Percentiles rank a stretch among this genome's conserved stretches.
phyloP scores from a whole-genome alignment of 2,888 invertebrate genomes.

The Rhogogaster chlorosoma region DNA sequence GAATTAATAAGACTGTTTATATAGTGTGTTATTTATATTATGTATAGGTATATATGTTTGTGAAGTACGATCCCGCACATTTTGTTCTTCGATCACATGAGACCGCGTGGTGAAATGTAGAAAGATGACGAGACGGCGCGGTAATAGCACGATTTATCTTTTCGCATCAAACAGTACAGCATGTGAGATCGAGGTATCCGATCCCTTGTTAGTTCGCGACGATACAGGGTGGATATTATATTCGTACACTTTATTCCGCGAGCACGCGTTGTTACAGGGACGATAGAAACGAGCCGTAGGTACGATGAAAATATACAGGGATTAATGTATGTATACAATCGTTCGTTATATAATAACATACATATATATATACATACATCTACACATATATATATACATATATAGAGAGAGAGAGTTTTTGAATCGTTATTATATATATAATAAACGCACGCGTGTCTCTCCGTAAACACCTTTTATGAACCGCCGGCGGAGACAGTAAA shows the following conservation, averaged over 20 bases:
- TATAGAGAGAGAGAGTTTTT: not conserved
- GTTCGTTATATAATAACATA: not conserved
- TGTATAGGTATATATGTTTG: not conserved
- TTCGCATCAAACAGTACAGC: too few species aligned
- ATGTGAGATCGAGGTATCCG: too few species aligned
- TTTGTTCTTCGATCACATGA: too few species aligned
- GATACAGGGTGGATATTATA: too few species aligned
- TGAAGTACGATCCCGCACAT: not conserved
- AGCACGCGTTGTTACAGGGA: not conserved
- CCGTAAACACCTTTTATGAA: constrained; percentile 28
- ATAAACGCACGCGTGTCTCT: constrained; percentile 30
- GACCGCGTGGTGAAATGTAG: too few species aligned
- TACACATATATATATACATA: not conserved
- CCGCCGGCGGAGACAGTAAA: constrained; percentile 5
- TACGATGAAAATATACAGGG: not conserved
- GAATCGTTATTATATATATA: not conserved
- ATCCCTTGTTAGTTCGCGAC: too few species aligned
- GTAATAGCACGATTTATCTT: too few species aligned
- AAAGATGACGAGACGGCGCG: too few species aligned
- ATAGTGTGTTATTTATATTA: not conserved
- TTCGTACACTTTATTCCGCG: not conserved
- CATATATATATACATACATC: not conserved
- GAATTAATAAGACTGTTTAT: not conserved
- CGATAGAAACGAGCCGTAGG: too few species aligned
- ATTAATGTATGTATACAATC: not conserved